These are phyloP conservation scores for Tenualosa thibaudeaui DNA, from an alignment of 2,797 vertebrate species.

Conservation along the genomic window DNA sequence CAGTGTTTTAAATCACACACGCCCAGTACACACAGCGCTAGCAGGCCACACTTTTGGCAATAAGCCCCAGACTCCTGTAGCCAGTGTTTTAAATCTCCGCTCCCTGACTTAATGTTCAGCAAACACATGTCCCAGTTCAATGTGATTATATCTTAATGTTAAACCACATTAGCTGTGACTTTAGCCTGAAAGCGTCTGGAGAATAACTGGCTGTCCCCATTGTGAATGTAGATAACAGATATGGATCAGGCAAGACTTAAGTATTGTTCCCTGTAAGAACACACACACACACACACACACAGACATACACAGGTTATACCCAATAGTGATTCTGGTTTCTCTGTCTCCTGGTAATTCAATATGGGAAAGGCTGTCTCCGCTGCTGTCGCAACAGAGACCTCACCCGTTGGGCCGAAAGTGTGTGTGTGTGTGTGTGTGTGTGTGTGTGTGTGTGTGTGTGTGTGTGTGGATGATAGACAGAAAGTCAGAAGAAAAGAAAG, in stretches of 20 bases:
- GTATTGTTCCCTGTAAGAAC: not conserved
- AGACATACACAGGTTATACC: not conserved
- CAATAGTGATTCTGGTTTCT: not conserved
- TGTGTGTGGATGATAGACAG: not conserved
- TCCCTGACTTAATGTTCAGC: not conserved
- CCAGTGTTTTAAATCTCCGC: not conserved
- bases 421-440: slow-evolving; percentile 8
- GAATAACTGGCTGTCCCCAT: not conserved
- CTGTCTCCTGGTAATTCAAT: slow-evolving; percentile 6
- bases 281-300: slow-evolving; percentile 11
- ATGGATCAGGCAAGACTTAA: not conserved
- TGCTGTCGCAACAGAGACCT: not conserved
- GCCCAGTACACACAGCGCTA: too few relatives aligned
- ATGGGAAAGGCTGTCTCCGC: not conserved
- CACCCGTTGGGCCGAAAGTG: not conserved
- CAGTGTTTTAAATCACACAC: too few relatives aligned
- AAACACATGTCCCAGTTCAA: not conserved
- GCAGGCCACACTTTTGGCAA: not conserved
- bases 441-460: slow-evolving; percentile 3
- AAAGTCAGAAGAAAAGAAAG: not conserved
- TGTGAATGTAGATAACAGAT: not conserved
- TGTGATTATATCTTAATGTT: not conserved
- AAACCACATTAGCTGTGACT: not conserved
- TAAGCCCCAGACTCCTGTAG: too few relatives aligned
- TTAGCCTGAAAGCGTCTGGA: not conserved